Evolutionary conservation across 2,797 vertebrate genomes (phyloP).

Genomic region (Galaxias olidus): DNA sequence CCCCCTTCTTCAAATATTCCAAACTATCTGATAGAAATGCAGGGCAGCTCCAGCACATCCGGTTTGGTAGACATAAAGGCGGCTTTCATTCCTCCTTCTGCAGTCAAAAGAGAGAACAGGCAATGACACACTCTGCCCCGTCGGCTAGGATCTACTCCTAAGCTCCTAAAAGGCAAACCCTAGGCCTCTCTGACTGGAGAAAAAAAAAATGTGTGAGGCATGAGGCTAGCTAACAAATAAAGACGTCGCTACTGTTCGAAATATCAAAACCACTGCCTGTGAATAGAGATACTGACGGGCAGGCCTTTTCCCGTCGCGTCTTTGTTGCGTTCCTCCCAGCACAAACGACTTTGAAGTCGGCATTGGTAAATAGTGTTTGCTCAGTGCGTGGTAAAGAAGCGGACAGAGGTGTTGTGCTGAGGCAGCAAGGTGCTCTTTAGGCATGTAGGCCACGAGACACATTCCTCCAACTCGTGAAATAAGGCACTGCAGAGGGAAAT

Average conservation of each 20-base stretch:
- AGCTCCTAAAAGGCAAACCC: too few species aligned
- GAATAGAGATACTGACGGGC: background rate
- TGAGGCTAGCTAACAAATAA: background rate
- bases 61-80: slow-evolving; percentile 74
- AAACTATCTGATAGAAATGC: slow-evolving; percentile 75
- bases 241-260: background rate
- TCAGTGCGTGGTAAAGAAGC: background rate
- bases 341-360: slow-evolving; percentile 21
- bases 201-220: too few species aligned
- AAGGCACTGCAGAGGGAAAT: slow-evolving; percentile 10
- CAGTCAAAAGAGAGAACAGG: slow-evolving; percentile 65
- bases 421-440: slow-evolving; percentile 38
- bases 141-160: too few species aligned
- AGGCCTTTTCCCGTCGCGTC: background rate
- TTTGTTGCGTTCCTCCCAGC: background rate
- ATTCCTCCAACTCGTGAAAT: slow-evolving; percentile 23
- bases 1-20: slow-evolving; percentile 32
- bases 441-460: slow-evolving; percentile 18
- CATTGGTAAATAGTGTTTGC: slow-evolving; percentile 50
- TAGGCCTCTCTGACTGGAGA: too few species aligned
- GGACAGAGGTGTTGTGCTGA: slow-evolving; percentile 31
- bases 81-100: slow-evolving; percentile 66
- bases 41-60: slow-evolving; percentile 72
- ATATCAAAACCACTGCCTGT: background rate
- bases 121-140: slow-evolving; percentile 52